Conservation (phyloP, 2,113 vertebrate genomes). For the Gymnogyps californianus region DNA sequence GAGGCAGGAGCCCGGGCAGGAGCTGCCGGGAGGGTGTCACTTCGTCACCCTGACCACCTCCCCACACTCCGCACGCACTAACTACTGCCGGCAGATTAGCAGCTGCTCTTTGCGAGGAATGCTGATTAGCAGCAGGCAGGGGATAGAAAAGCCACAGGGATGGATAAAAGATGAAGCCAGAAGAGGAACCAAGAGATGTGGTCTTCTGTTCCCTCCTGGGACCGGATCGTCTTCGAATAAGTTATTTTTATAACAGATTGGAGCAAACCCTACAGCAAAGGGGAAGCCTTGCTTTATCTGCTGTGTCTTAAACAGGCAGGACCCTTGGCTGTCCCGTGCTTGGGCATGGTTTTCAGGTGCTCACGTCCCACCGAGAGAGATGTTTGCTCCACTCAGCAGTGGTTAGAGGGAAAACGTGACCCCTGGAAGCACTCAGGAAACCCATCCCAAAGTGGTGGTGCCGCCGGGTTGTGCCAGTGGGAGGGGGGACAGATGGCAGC, state of each 20-base stretch:
- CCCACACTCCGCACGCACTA: background rate
- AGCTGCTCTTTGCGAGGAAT: slow-evolving; percentile 43
- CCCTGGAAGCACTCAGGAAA: background rate
- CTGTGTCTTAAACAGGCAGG: background rate
- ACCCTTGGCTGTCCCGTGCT: accelerated
- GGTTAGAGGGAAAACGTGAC: background rate
- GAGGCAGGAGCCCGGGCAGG: background rate
- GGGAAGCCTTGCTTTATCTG: accelerated
- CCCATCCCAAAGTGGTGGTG: background rate
- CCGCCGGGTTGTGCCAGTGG: background rate
- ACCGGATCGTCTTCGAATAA: background rate
- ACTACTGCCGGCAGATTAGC: background rate
- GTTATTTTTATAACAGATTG: background rate
- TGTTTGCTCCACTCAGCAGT: background rate
- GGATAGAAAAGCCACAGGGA: slow-evolving; percentile 39
- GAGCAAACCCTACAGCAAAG: background rate
- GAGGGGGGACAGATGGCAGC: slow-evolving; percentile 39
- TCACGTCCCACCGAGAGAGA: background rate
- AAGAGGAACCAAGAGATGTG: slow-evolving; percentile 13
- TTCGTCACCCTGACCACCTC: background rate
- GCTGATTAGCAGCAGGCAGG: slow-evolving; percentile 54
- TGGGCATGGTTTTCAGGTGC: background rate
- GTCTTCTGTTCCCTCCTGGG: background rate
- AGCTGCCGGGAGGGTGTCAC: background rate
- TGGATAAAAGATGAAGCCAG: slow-evolving; percentile 41